These are phyloP conservation scores for Dicrurus megarhynchus DNA, from an alignment of 2,113 vertebrate species.

Conservation along the genomic window DNA sequence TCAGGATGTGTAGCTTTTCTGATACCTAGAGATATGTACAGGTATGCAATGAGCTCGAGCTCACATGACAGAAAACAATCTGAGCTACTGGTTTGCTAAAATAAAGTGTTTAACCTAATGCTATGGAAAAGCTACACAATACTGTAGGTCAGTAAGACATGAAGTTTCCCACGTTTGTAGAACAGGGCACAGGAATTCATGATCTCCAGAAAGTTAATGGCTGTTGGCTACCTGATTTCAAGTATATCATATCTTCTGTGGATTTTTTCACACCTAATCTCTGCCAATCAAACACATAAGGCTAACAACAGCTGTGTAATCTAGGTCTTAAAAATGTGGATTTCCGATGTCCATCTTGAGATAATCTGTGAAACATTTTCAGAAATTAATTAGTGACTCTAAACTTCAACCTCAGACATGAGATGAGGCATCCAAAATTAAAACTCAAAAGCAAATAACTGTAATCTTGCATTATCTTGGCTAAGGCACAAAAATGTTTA, in stretches of 20 bases:
- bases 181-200: background rate
- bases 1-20: slow-evolving; percentile 88
- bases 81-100: background rate
- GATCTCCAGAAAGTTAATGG: background rate
- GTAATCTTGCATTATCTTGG: background rate
- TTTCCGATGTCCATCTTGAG: background rate
- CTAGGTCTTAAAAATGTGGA: background rate
- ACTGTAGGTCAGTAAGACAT: background rate
- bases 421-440: background rate
- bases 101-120: background rate
- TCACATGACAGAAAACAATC: background rate
- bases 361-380: background rate
- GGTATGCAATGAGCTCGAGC: background rate
- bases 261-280: background rate
- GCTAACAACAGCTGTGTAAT: background rate
- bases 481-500: background rate
- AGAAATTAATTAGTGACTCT: background rate
- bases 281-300: background rate
- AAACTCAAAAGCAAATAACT: background rate
- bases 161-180: background rate
- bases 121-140: background rate
- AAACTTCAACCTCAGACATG: background rate
- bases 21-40: slow-evolving; percentile 70
- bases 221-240: background rate
- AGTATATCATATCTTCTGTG: background rate